phyloP scores from a whole-genome alignment of 1,140 invertebrate genomes.

The Tetraneura akinire region DNA sequence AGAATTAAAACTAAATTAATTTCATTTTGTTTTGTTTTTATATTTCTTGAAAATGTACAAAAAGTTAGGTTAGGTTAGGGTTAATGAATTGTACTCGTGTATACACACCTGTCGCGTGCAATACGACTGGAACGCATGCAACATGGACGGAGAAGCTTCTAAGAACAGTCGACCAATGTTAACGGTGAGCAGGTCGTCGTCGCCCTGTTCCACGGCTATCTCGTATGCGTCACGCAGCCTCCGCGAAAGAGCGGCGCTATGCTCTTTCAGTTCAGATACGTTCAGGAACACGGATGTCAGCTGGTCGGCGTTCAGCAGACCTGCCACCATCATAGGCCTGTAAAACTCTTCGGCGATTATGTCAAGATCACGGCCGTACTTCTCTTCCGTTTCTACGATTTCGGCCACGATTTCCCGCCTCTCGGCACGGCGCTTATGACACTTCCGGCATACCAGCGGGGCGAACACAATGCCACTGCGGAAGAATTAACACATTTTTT shows the following conservation, averaged over 20 bases:
- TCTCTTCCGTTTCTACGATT: slow-evolving; percentile 94
- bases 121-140: slow-evolving; percentile 92
- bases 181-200: slow-evolving; percentile 83
- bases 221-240: slow-evolving; percentile 85
- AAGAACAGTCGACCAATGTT: slow-evolving; percentile 90
- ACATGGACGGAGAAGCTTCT: slow-evolving; percentile 82
- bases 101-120: slow-evolving; percentile 74
- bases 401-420: slow-evolving; percentile 93
- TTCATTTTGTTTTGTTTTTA: too few relatives aligned
- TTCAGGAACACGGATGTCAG: slow-evolving; percentile 91
- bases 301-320: slow-evolving; percentile 74
- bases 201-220: slow-evolving; percentile 74
- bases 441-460: slow-evolving; percentile 83
- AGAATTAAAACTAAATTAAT: too few relatives aligned
- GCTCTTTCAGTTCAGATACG: slow-evolving; percentile 86
- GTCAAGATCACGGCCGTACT: slow-evolving; percentile 87
- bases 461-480: slow-evolving; percentile 70
- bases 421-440: slow-evolving; percentile 82
- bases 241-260: slow-evolving; percentile 82
- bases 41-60: too few relatives aligned
- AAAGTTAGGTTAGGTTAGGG: too few relatives aligned
- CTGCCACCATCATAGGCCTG: slow-evolving; percentile 85
- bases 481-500: slow-evolving; percentile 52
- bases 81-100: too few relatives aligned
- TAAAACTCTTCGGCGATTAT: slow-evolving; percentile 94